Base-by-base conservation (phyloP, 2,888 invertebrate species). In the Axea sp. region DNA sequence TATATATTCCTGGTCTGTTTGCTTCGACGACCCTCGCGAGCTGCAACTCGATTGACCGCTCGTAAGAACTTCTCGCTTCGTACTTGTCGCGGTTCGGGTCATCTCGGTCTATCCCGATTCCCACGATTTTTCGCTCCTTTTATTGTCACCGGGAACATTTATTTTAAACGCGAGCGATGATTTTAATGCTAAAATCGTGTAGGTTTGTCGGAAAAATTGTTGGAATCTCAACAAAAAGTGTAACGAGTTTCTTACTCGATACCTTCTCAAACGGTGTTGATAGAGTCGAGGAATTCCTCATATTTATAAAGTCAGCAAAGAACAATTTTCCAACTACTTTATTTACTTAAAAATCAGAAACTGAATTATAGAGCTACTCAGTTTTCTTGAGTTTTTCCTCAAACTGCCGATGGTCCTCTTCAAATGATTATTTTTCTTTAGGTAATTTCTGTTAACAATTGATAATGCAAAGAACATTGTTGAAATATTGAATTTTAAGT, bases 81-180 rank as follows among this genome's bases (percentile, higher is more conserved):
- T n/a, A n/a, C n/a, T 39, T 22, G 55, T 41, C 64, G 41, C 67
- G 68, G 45, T 60, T 62, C 73, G 73, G 73, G 64, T 77, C 77
- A 76, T 76, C 77, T 71, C 73, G 71, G 76, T 76, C 77, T 65
- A 72, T 64, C 37, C 39, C 59, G 59, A 81, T 82, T 83, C 81
- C 80, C 82, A 83, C 82, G 80, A 78, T 73, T 80, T 80, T 82
- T 77, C 75, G 67, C 11, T 33, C 19, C 31, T 65, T 37, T 53
- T 69, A 60, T 59, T 72, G 26, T 57, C 53, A 41, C 24, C 41
- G 22, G 12, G 19, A 19, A 39, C 39, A 55, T 55, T 55, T 12
- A 55, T 55, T 55, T 55, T 55, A 39, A 17, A 12, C 5, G 39
- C 55, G 22, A 8, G 11, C 31, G 30, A 57, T 43, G n/a, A 57